Evolutionary conservation across 2,888 invertebrate species (phyloP), one percentile per base, ranked within the genome.

Genomic region (Myathropa florea): DNA sequence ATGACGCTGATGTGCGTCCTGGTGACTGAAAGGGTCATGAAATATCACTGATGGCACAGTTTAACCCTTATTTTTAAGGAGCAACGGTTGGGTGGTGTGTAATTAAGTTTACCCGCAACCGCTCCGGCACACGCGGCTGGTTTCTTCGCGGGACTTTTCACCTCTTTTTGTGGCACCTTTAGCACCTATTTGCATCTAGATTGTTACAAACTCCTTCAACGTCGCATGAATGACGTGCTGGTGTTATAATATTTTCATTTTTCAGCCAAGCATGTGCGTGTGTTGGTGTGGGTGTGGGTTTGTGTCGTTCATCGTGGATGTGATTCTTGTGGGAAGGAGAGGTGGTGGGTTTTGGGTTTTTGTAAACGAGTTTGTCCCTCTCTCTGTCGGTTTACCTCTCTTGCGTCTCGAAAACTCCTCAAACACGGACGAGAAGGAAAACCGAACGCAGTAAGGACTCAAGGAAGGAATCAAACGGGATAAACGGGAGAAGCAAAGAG

Each of bases 101-200:
- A 77, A 77, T 70, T 70, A 77, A 77, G 55, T 70, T 53, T 36
- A 68, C 61, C 67, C 67, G 28, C 55, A 46, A n/a, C n/a, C n/a
- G n/a, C n/a, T n/a, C n/a, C n/a, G n/a, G 24, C 33, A 24, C 30
- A 55, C 63, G 28, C 21, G 9, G 12, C 33, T n/a, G n/a, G 12
- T 12, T 12, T 12, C 12, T 10, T 33, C 33, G 33, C n/a, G 67
- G 36, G 24, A 68, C 60, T 60, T 67, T 70, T 68, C 53, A 36
- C 61, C 77, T 55, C 36, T 57, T 60, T 21, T 64, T 6, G n/a
- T 18, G n/a, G 46, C n/a, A 46, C 46, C 53, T 53, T 53, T 61
- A 68, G 21, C 61, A 61, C 61, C 68, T 61, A 77, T 68, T 77
- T 57, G 61, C 61, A 70, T 67, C 60, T 53, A 46, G 76, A 68